Percentiles rank a stretch among this genome's conserved stretches.
Evolutionary conservation across 2,797 vertebrate species (phyloP).

Genomic region (Lerista edwardsae): DNA sequence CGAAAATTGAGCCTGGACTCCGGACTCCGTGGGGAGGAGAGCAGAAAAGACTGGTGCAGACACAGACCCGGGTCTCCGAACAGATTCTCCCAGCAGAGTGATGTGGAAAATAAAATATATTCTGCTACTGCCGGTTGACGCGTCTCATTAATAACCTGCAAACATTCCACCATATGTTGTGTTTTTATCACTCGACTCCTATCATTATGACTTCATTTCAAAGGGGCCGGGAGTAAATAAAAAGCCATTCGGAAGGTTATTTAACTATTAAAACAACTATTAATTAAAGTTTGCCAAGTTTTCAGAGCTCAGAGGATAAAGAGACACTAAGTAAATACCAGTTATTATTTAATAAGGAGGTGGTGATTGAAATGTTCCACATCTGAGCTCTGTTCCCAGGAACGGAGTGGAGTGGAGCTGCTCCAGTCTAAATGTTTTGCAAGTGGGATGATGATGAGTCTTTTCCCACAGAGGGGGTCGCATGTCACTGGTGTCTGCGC

Average conservation of each 20-base stretch:
- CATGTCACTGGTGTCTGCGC: neutral
- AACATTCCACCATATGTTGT: constrained; percentile 71
- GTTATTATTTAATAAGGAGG: constrained; percentile 70
- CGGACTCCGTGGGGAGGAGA: neutral
- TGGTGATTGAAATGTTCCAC: constrained; percentile 60
- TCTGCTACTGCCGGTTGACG: constrained; percentile 49
- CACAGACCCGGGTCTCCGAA: neutral
- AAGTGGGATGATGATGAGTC: neutral
- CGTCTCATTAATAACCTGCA: constrained; percentile 67
- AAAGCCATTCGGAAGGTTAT: constrained; percentile 72
- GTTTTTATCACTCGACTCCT: constrained; percentile 66
- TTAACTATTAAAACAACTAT: constrained; percentile 77
- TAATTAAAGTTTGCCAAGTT: constrained; percentile 75
- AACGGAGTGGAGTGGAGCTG: neutral
- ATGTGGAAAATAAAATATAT: constrained; percentile 45
- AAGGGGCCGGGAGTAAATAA: constrained; percentile 59
- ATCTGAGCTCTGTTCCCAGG: constrained; percentile 48
- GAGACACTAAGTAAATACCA: constrained; percentile 72
- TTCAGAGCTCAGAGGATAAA: constrained; percentile 66
- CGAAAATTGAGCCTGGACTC: neutral
- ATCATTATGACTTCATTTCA: constrained; percentile 74
- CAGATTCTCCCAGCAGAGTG: neutral
- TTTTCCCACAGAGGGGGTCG: neutral
- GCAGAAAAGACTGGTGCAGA: accelerated
- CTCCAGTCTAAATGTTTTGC: constrained; percentile 36